A percentile compares a stretch with the other conserved stretches of the same genome.
These are phyloP conservation scores for Idaea straminata DNA, from an alignment of 2,888 invertebrate species.

Conservation along the genomic window DNA sequence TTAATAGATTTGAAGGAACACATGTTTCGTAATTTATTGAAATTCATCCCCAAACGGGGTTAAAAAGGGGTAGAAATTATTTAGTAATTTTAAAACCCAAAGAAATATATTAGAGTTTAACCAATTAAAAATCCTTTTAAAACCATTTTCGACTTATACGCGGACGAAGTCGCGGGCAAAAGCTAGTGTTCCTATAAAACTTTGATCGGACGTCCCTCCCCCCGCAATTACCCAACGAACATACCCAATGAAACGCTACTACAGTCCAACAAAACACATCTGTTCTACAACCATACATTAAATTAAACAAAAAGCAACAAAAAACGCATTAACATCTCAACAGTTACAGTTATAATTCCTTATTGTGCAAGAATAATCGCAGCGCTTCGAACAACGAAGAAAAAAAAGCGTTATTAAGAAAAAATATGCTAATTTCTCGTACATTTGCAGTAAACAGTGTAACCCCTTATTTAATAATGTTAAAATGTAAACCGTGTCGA, in stretches of 20 bases:
- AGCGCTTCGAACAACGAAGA: constrained; percentile 49
- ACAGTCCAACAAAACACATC: constrained; percentile 33
- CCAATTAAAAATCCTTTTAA: too few species aligned
- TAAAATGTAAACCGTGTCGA: constrained; percentile 38
- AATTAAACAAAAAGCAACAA: constrained; percentile 42
- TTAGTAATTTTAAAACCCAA: too few species aligned
- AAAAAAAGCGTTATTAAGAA: constrained; percentile 50
- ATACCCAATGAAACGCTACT: background rate
- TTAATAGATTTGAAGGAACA: too few species aligned
- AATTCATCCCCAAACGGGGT: too few species aligned
- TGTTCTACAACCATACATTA: constrained; percentile 44
- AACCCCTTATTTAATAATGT: constrained; percentile 46
- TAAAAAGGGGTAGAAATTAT: too few species aligned
- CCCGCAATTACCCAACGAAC: background rate
- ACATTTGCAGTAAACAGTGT: constrained; percentile 28
- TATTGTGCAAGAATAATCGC: constrained; percentile 58
- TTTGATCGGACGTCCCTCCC: background rate
- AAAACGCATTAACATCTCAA: constrained; percentile 71
- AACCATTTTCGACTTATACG: too few species aligned
- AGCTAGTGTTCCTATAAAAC: background rate
- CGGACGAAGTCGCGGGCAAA: too few species aligned
- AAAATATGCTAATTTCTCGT: constrained; percentile 57
- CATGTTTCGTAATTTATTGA: too few species aligned
- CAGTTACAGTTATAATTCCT: constrained; percentile 60
- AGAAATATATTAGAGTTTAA: too few species aligned